Percentiles rank a stretch among this genome's conserved stretches.
Conservation (phyloP, 2,888 invertebrate species). For the Parnassius smintheus region DNA sequence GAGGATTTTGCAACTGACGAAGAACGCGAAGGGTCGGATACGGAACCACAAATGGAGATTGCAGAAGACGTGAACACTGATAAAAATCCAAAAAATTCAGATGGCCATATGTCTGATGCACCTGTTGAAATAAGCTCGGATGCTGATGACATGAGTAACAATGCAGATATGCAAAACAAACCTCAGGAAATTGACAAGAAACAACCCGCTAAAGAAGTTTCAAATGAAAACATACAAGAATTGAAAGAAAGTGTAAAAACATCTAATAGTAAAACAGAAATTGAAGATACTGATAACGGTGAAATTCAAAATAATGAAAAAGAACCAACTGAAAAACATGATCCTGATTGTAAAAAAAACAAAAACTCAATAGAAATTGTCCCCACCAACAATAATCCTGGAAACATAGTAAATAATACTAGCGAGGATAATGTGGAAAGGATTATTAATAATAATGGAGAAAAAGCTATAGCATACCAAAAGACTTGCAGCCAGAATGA, state of each 20-base stretch:
- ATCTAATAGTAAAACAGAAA: constrained; percentile 3
- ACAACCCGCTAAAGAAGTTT: constrained; percentile 3
- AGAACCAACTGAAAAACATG: constrained; percentile 1
- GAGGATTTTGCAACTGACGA: constrained; percentile 63
- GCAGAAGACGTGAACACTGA: constrained; percentile 40
- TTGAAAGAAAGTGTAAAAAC: neutral
- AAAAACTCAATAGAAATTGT: constrained; percentile 27
- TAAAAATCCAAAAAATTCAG: constrained; percentile 28
- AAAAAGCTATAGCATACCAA: constrained; percentile 17
- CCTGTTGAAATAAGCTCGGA: constrained; percentile 31
- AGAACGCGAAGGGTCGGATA: constrained; percentile 41
- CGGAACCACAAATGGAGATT: constrained; percentile 49
- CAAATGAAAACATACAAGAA: constrained; percentile 7
- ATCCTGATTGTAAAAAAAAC: constrained; percentile 15
- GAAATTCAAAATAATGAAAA: constrained; percentile 31
- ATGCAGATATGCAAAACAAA: neutral
- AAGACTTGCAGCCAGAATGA: constrained; percentile 35
- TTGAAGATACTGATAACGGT: neutral
- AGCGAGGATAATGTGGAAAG: constrained; percentile 27
- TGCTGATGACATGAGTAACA: constrained; percentile 25
- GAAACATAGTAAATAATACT: constrained; percentile 17
- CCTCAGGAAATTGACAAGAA: neutral
- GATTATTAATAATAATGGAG: constrained; percentile 14
- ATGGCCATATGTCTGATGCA: constrained; percentile 22
- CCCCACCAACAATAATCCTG: constrained; percentile 28